A percentile compares a stretch with the other conserved stretches of the same genome.
These are phyloP conservation scores for Coilia nasus DNA, from an alignment of 2,797 vertebrate species.

Conservation along the genomic window DNA sequence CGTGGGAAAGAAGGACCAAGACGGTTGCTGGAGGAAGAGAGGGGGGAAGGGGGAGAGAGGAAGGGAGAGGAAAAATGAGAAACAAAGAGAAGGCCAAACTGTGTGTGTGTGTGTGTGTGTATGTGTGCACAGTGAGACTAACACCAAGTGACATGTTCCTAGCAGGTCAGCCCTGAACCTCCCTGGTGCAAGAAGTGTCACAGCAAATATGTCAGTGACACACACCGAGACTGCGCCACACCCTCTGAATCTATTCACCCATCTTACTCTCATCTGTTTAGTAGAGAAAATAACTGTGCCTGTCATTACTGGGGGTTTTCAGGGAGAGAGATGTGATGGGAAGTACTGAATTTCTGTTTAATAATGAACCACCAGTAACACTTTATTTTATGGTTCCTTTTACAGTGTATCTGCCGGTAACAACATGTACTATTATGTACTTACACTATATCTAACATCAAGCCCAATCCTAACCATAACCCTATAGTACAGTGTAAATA, in stretches of 20 bases:
- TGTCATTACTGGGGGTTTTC: not conserved
- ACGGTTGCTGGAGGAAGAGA: too few relatives aligned
- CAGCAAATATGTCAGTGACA: conserved; percentile 65
- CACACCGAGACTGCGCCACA: conserved; percentile 50
- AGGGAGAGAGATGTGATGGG: not conserved
- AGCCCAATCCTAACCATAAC: too few relatives aligned
- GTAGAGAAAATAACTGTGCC: not conserved
- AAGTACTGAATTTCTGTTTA: not conserved
- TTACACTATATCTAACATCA: too few relatives aligned
- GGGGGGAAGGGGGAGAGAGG: too few relatives aligned
- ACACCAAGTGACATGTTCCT: conserved; percentile 59
- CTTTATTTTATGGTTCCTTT: too few relatives aligned
- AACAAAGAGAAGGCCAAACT: not conserved
- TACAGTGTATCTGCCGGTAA: too few relatives aligned
- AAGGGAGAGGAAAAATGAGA: too few relatives aligned
- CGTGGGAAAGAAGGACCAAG: too few relatives aligned
- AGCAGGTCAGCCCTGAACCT: conserved; percentile 56
- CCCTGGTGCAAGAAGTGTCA: conserved; percentile 58
- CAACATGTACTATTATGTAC: too few relatives aligned
- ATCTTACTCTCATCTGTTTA: not conserved
- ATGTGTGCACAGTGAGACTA: conserved; percentile 53
- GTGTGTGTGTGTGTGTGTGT: not conserved
- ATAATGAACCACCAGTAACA: not conserved
- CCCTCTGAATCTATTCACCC: conserved; percentile 38
- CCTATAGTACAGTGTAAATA: too few relatives aligned